Percentiles rank a stretch among this genome's conserved stretches.
Evolutionary conservation across 2,888 invertebrate genomes (phyloP).

Genomic region (Oscheius sp.): DNA sequence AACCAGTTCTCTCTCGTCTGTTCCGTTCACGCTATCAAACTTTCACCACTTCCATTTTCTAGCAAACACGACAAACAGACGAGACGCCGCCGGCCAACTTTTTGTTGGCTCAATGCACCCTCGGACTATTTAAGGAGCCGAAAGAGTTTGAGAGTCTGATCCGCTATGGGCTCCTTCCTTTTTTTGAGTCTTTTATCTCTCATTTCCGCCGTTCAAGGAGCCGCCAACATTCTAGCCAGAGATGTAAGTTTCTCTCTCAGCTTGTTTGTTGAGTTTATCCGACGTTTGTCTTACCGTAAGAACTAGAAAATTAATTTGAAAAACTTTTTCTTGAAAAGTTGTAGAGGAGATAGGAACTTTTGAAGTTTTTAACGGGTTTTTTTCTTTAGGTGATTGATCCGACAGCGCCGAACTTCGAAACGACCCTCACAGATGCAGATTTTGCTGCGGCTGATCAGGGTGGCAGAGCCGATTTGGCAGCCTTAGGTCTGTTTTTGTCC

Average conservation of each 20-base stretch:
- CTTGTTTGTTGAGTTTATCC: not conserved
- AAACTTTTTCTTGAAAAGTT: too few species aligned
- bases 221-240: not conserved
- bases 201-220: not conserved
- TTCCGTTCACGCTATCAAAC: not conserved
- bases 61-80: conserved; percentile 12
- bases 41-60: conserved; percentile 5
- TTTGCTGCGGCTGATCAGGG: conserved; percentile 34
- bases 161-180: not conserved
- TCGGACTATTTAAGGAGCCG: not conserved
- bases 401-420: conserved; percentile 33
- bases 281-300: not conserved
- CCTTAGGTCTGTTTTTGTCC: conserved; percentile 5
- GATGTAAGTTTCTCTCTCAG: conserved; percentile 10
- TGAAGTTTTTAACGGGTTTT: too few species aligned
- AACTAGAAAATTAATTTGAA: too few species aligned
- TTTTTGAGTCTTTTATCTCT: not conserved
- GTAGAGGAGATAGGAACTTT: too few species aligned
- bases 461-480: conserved; percentile 25
- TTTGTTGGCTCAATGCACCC: conserved; percentile 20
- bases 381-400: conserved; percentile 41
- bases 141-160: not conserved
- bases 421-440: conserved; percentile 44
- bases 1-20: conserved; percentile 10
- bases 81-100: conserved; percentile 8